Percentiles rank a stretch among this genome's conserved stretches.
Evolutionary conservation across 2,888 invertebrate species (phyloP).

Genomic region (Bunonema sp.): DNA sequence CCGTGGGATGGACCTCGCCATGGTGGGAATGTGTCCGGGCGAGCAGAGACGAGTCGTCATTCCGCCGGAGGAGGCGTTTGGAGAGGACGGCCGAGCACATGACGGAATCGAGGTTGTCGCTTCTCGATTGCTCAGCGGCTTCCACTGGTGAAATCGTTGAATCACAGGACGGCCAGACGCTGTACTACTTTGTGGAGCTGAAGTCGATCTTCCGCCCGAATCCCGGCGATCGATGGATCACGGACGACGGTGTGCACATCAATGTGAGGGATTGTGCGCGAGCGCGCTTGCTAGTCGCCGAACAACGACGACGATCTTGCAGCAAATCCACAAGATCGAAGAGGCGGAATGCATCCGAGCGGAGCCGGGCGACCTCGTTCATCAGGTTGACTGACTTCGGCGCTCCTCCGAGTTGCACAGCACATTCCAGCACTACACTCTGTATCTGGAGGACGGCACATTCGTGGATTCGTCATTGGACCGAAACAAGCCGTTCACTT

Average conservation of each 20-base stretch:
- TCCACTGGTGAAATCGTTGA: background rate
- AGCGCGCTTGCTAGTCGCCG: too few species aligned
- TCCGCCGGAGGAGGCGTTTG: constrained; percentile 34
- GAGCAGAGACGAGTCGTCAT: constrained; percentile 30
- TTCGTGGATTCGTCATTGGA: constrained; percentile 36
- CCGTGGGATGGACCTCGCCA: constrained; percentile 33
- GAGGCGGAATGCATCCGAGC: constrained; percentile 20
- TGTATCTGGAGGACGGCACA: constrained; percentile 36
- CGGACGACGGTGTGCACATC: constrained; percentile 35
- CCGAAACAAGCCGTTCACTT: constrained; percentile 35
- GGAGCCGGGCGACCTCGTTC: constrained; percentile 31
- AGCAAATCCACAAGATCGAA: constrained; percentile 20
- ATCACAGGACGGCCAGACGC: constrained; percentile 23
- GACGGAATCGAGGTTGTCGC: constrained; percentile 1
- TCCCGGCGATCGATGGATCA: constrained; percentile 39
- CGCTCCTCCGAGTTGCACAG: too few species aligned
- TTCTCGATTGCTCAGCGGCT: background rate
- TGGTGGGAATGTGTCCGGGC: constrained; percentile 36
- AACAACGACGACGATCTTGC: background rate
- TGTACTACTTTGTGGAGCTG: constrained; percentile 41
- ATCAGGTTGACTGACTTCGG: too few species aligned
- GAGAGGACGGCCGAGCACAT: constrained; percentile 17
- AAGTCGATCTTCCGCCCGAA: constrained; percentile 39
- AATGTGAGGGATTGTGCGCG: constrained; percentile 8
- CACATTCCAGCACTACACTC: constrained; percentile 40